Evolutionary conservation across 2,797 vertebrate genomes (phyloP).

Genomic region (Ptychadena robeensis): DNA sequence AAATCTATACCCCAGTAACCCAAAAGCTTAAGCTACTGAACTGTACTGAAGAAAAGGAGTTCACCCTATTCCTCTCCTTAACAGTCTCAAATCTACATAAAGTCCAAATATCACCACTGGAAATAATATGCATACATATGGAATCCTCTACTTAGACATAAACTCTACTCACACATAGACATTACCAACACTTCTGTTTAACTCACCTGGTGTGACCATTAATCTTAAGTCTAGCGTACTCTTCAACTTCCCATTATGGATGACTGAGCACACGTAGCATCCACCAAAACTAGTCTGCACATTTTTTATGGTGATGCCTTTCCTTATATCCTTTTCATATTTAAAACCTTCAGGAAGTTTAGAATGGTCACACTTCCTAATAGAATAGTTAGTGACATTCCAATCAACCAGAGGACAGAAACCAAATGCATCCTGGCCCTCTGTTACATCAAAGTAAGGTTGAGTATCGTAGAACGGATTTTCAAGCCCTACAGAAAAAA

Average conservation of each 20-base stretch:
- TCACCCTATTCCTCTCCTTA: too few relatives aligned
- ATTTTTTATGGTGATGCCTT: slow-evolving; percentile 81
- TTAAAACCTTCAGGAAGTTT: slow-evolving; percentile 78
- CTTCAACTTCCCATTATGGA: slow-evolving; percentile 67
- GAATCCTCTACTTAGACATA: too few relatives aligned
- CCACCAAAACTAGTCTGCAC: slow-evolving; percentile 80
- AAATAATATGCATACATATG: neutral
- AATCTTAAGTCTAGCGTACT: slow-evolving; percentile 77
- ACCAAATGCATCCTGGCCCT: slow-evolving; percentile 78
- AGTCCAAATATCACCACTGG: neutral
- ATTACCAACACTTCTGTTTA: neutral
- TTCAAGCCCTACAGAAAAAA: slow-evolving; percentile 19
- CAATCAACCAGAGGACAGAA: slow-evolving; percentile 90
- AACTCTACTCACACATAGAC: too few relatives aligned
- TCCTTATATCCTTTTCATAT: slow-evolving; percentile 79
- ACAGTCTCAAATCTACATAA: too few relatives aligned
- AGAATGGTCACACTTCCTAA: slow-evolving; percentile 77
- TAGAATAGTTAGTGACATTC: slow-evolving; percentile 76
- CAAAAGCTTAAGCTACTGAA: too few relatives aligned
- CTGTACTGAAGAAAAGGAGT: too few relatives aligned
- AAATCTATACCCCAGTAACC: too few relatives aligned
- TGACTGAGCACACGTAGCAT: slow-evolving; percentile 86
- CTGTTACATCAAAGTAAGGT: slow-evolving; percentile 72
- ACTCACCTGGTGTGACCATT: slow-evolving; percentile 85
- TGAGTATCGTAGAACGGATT: slow-evolving; percentile 83